Percentiles rank a stretch among this genome's conserved stretches.
Evolutionary conservation across 2,888 invertebrate genomes (phyloP).

Genomic region (Ashinkailepas kermadecensis): DNA sequence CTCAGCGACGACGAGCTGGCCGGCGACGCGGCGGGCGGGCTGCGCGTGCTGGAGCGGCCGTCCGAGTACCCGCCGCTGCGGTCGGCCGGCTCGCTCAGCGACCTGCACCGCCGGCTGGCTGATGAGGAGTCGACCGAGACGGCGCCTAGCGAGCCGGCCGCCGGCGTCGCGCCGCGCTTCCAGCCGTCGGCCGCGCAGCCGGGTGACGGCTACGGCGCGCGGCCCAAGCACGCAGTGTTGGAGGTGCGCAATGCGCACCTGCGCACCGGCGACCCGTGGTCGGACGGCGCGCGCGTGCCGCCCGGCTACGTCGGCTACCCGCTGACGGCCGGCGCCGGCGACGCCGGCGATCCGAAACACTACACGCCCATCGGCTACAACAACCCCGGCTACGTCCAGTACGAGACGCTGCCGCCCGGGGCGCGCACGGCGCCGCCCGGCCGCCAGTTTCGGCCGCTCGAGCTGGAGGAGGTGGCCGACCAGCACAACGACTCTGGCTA

Average conservation of each 20-base stretch:
- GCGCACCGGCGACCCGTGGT: background rate
- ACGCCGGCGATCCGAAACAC: background rate
- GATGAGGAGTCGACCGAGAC: background rate
- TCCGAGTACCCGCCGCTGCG: slow-evolving; percentile 2
- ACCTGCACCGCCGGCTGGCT: background rate
- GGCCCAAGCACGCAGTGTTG: slow-evolving; percentile 36
- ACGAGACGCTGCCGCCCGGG: slow-evolving; percentile 17
- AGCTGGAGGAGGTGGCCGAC: slow-evolving; percentile 34
- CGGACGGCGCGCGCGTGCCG: background rate
- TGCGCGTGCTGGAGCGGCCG: slow-evolving; percentile 5
- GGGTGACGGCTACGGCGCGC: slow-evolving; percentile 49
- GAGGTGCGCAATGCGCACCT: slow-evolving; percentile 12
- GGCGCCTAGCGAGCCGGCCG: background rate
- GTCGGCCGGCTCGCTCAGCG: slow-evolving; percentile 10
- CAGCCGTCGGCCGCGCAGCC: slow-evolving; percentile 62
- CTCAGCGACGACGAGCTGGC: background rate
- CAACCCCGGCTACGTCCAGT: slow-evolving; percentile 31
- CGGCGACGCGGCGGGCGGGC: background rate
- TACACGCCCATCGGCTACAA: slow-evolving; percentile 28
- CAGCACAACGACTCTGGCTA: slow-evolving; percentile 75
- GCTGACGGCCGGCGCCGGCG: background rate
- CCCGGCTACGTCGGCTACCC: slow-evolving; percentile 9
- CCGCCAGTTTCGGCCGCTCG: slow-evolving; percentile 25
- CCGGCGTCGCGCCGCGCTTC: background rate
- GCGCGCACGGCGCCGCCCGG: background rate